Conservation (phyloP, 2,888 invertebrate genomes). For the Caenorhabditis macrosperma region DNA sequence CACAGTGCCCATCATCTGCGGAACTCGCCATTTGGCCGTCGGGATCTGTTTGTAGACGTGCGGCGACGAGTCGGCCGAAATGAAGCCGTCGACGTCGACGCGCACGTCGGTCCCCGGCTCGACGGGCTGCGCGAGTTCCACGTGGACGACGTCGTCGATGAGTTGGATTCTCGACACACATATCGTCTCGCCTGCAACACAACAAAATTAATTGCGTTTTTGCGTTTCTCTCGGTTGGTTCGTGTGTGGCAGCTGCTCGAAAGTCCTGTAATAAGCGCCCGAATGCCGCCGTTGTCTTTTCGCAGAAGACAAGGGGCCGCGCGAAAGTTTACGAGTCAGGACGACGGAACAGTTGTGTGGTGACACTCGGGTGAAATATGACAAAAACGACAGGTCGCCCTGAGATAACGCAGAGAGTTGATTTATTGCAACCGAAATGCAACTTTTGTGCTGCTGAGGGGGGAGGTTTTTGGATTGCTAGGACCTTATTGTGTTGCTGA, state of each 20-base stretch:
- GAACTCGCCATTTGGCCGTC: slow-evolving; percentile 52
- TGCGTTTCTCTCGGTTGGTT: too few relatives aligned
- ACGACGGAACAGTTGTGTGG: slow-evolving; percentile 39
- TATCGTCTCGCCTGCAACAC: slow-evolving; percentile 58
- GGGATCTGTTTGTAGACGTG: slow-evolving; percentile 57
- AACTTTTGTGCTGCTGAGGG: not conserved
- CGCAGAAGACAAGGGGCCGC: slow-evolving; percentile 3
- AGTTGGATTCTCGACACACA: slow-evolving; percentile 49
- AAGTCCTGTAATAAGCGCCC: not conserved
- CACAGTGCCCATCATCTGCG: slow-evolving; percentile 60
- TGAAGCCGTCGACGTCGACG: slow-evolving; percentile 52
- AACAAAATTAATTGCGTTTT: slow-evolving; percentile 19
- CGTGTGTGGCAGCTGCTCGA: not conserved
- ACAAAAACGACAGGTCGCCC: slow-evolving; percentile 32
- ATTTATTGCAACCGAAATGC: too few relatives aligned
- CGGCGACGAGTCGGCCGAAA: slow-evolving; percentile 42
- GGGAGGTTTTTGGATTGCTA: too few relatives aligned
- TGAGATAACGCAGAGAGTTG: not conserved
- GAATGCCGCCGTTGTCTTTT: not conserved
- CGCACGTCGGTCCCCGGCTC: slow-evolving; percentile 21
- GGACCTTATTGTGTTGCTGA: too few relatives aligned
- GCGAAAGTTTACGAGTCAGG: slow-evolving; percentile 1
- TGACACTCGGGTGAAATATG: slow-evolving; percentile 58
- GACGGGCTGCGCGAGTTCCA: slow-evolving; percentile 49
- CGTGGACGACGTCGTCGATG: slow-evolving; percentile 18